Base-by-base conservation (phyloP, 1,140 invertebrate genomes). In the Helicoverpa armigera region DNA sequence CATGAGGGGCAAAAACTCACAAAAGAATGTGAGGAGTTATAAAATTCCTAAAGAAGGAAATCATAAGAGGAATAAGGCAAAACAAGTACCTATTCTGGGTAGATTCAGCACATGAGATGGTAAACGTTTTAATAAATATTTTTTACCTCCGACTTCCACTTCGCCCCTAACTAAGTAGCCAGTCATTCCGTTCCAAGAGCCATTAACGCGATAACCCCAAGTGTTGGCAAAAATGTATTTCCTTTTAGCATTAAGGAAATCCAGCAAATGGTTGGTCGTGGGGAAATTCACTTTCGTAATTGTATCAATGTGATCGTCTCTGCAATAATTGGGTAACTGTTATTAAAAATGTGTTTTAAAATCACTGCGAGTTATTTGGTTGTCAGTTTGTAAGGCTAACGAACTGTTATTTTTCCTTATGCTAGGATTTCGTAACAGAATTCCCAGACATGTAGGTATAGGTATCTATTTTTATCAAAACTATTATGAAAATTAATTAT, bases 211-310 rank as follows among this genome's bases (percentile, higher is more conserved):
- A 58, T 96, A 96, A 12, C 96, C 96, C 96, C 96, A 97, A 0
- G 94, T 95, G 13, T 94, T 83, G 5, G 89, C 90, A n/a, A 94
- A 91, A 0, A 94, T 83, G 84, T 95, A 96, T 53, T 90, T 95
- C 29, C 96, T 95, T 80, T 91, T 95, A 10, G 95, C 96, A 83
- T 97, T 97, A 60, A 97, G 86, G 69, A 95, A 95, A 70, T 96
- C 94, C 1, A 94, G 83, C 12, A 97, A 85, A 85, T 96, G 93
- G 82, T 95, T 88, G 2, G 96, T 94, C 75, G 96, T 95, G 0
- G 95, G 92, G 87, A 96, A 97, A 89, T 96, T 96, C n/a, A 96
- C 95, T 89, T 97, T 97, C 10, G 96, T 95, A 65, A 96, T 95
- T 3, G 96, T 95, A 83, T 97, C 96, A 58, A 96, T 94, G 79